phyloP scores from a whole-genome alignment of 2,888 invertebrate species.

The Ptychoptera contaminata region DNA sequence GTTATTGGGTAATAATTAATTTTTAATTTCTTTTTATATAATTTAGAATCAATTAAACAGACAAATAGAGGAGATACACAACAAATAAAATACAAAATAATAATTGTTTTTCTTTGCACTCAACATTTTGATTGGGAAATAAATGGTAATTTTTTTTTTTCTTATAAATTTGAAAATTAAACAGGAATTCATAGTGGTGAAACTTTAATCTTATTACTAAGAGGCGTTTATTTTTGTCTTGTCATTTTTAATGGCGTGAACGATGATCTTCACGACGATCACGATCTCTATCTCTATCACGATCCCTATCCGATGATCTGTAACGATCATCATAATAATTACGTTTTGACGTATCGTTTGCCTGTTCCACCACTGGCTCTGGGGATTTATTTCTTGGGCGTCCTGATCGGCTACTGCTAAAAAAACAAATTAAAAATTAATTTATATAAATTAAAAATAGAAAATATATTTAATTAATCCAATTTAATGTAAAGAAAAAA shows the following conservation, averaged over 20 bases:
- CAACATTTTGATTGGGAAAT: no score
- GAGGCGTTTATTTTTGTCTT: no score
- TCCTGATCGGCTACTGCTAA: conserved; percentile 38
- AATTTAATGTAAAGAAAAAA: neutral
- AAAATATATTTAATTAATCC: neutral
- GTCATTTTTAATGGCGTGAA: conserved; percentile 41
- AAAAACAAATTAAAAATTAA: conserved; percentile 29
- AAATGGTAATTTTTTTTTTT: no score
- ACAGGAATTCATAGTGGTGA: no score
- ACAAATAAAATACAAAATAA: no score
- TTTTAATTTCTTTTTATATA: no score
- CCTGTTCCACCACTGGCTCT: conserved; percentile 30
- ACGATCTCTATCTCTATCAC: conserved; percentile 48
- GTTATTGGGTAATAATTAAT: no score
- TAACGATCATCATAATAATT: conserved; percentile 82
- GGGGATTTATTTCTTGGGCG: conserved; percentile 36
- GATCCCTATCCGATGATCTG: conserved; percentile 50
- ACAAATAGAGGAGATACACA: no score
- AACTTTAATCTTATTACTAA: no score
- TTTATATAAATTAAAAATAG: conserved; percentile 1
- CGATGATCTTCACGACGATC: conserved; percentile 53
- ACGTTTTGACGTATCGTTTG: conserved; percentile 29
- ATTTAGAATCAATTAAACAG: no score
- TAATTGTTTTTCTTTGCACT: no score
- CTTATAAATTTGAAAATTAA: no score